These are phyloP conservation scores for Chrysotoxum bicinctum DNA, from an alignment of 2,888 invertebrate species.

Conservation along the genomic window DNA sequence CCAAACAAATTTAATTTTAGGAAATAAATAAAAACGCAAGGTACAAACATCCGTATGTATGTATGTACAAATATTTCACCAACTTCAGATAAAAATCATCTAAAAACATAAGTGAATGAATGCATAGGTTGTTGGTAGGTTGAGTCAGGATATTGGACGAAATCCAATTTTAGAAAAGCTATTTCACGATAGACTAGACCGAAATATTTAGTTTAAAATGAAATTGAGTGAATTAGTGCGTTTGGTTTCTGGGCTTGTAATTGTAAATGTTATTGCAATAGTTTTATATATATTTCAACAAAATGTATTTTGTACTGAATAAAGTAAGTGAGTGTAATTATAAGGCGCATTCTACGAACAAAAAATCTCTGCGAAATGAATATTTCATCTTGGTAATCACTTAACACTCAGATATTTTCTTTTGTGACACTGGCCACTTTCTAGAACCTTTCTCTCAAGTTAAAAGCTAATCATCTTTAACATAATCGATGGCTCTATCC, in stretches of 20 bases:
- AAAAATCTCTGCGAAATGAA: no score
- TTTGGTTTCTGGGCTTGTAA: neutral
- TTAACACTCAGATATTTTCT: no score
- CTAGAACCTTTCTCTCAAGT: no score
- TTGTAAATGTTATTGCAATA: neutral
- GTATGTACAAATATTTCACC: neutral
- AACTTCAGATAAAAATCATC: neutral
- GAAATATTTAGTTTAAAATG: neutral
- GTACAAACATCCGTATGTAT: no score
- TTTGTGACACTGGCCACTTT: no score
- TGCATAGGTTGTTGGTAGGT: neutral
- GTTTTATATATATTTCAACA: neutral
- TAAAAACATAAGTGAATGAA: neutral
- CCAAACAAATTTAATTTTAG: neutral
- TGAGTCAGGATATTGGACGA: conserved; percentile 31
- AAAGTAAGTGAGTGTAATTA: conserved; percentile 13
- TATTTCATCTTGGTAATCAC: no score
- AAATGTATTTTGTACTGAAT: conserved; percentile 18
- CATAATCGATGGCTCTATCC: no score
- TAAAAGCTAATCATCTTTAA: no score
- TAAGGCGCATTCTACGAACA: no score
- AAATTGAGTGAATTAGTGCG: conserved; percentile 6
- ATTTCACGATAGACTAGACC: conserved; percentile 17
- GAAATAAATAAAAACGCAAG: neutral
- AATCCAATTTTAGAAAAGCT: conserved; percentile 55